These are phyloP conservation scores for Dromius quadrimaculatus DNA, from an alignment of 2,888 invertebrate genomes.

Conservation along the genomic window DNA sequence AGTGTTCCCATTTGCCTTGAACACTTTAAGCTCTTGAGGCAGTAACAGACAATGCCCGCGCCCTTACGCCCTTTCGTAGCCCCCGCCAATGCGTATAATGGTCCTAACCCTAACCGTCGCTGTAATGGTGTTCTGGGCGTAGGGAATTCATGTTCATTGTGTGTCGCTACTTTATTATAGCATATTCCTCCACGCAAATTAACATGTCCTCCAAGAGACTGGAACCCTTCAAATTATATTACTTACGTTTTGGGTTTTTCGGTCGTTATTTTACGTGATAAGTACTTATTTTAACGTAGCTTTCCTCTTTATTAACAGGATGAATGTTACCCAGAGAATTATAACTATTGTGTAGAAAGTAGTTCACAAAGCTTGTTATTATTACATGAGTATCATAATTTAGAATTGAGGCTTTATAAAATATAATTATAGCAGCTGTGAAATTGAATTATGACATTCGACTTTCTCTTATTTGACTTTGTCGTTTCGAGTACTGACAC, in stretches of 20 bases:
- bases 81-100: conserved; percentile 59
- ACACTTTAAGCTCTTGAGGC: conserved; percentile 58
- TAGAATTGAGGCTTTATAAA: too few relatives aligned
- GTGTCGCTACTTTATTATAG: conserved; percentile 53
- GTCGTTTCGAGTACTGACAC: too few relatives aligned
- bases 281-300: conserved; percentile 25
- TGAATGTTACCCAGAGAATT: too few relatives aligned
- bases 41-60: conserved; percentile 59
- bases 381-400: background rate
- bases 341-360: background rate
- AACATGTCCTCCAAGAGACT: conserved; percentile 56
- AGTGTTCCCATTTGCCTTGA: conserved; percentile 60
- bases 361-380: background rate
- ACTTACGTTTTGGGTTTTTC: conserved; percentile 36
- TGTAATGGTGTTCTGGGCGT: conserved; percentile 64
- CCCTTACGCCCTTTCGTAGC: conserved; percentile 57
- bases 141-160: conserved; percentile 63
- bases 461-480: background rate
- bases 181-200: conserved; percentile 59
- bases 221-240: conserved; percentile 28
- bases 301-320: background rate
- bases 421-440: too few relatives aligned
- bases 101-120: conserved; percentile 63
- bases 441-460: background rate
- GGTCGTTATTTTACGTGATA: conserved; percentile 41